Evolutionary conservation across 2,888 invertebrate species (phyloP).

Genomic region (Megamerina dolium): DNA sequence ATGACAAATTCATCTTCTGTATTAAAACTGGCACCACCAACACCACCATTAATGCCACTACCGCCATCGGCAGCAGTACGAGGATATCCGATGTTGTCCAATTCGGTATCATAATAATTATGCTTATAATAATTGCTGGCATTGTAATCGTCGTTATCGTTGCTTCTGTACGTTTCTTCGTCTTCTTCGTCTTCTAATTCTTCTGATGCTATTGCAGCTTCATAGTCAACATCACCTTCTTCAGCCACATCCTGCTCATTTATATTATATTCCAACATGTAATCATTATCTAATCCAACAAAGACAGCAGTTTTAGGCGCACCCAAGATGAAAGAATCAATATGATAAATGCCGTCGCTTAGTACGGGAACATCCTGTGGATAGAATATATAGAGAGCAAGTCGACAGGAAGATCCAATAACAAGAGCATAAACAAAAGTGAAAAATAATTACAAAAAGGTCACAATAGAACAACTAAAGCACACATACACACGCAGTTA

Average conservation of each 20-base stretch:
- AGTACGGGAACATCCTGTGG: conserved; percentile 44
- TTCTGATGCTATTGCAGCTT: conserved; percentile 9
- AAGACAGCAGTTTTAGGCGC: conserved; percentile 45
- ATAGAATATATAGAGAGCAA: conserved; percentile 33
- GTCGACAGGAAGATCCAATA: conserved; percentile 28
- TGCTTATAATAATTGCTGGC: conserved; percentile 1
- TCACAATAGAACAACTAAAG: background rate
- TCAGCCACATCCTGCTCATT: conserved; percentile 7
- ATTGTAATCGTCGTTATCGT: conserved; percentile 8
- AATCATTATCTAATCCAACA: conserved; percentile 46
- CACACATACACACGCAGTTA: background rate
- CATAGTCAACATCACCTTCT: conserved; percentile 16
- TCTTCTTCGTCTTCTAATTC: conserved; percentile 3
- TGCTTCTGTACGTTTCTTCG: conserved; percentile 12
- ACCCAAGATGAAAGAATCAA: conserved; percentile 44
- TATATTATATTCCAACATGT: conserved; percentile 29
- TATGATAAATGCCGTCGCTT: conserved; percentile 42
- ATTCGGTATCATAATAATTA: background rate
- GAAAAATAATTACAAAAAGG: conserved; percentile 3
- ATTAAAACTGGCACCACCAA: conserved; percentile 13
- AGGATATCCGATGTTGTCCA: too few species aligned
- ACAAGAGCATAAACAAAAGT: conserved; percentile 6
- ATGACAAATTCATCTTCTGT: conserved; percentile 33
- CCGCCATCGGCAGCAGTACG: too few species aligned
- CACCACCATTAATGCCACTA: conserved; percentile 1